Evolutionary conservation across 2,113 vertebrate species (phyloP).

Genomic region (Amphiprion percula): DNA sequence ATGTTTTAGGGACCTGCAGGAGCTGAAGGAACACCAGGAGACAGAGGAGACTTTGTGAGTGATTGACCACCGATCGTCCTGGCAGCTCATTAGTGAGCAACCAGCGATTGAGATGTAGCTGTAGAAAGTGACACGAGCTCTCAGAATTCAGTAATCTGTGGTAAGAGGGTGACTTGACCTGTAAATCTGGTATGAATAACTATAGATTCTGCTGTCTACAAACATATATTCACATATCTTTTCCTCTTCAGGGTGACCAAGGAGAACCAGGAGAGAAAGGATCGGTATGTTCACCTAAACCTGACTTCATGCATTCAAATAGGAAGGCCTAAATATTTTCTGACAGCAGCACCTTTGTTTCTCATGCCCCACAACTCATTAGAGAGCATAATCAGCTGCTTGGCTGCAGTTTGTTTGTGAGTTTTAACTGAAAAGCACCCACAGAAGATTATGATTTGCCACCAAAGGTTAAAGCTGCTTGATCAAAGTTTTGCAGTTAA

Average conservation of each 20-base stretch:
- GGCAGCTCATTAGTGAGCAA: not conserved
- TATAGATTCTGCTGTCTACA: not conserved
- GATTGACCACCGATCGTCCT: not conserved
- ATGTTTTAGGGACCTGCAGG: conserved; percentile 88
- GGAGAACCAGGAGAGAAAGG: conserved; percentile 85
- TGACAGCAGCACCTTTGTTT: too few species aligned
- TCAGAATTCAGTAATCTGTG: not conserved
- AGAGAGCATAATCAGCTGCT: too few species aligned
- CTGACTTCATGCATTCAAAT: too few species aligned
- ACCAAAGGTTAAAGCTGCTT: too few species aligned
- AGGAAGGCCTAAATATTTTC: too few species aligned
- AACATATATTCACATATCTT: not conserved
- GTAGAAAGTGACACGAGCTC: not conserved
- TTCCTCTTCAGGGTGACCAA: conserved; percentile 77
- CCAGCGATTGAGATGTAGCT: too few species aligned
- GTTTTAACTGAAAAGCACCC: too few species aligned
- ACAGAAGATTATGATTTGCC: too few species aligned
- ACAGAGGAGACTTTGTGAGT: conserved; percentile 91
- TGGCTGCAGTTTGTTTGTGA: too few species aligned
- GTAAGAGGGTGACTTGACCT: too few species aligned
- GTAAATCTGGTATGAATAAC: not conserved
- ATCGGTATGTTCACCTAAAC: conserved; percentile 73
- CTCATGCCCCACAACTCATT: too few species aligned
- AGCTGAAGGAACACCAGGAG: conserved; percentile 91
- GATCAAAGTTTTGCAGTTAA: too few species aligned